Percentiles rank a stretch among this genome's conserved stretches.
Conservation (phyloP, 2,888 invertebrate genomes). For the Elgonia sp. region DNA sequence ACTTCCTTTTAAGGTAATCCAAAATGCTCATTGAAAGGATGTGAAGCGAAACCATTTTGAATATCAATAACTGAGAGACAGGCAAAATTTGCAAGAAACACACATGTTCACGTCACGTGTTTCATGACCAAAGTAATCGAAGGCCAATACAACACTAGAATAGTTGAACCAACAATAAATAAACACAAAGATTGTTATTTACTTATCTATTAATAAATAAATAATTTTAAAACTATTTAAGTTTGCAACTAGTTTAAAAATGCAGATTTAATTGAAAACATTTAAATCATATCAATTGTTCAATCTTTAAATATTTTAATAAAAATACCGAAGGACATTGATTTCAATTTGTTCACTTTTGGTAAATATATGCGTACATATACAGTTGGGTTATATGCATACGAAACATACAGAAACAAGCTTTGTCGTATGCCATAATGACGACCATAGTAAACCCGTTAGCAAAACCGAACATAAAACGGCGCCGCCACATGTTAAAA, state of each 20-base stretch:
- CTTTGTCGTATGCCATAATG: constrained; percentile 21
- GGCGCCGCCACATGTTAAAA: constrained; percentile 36
- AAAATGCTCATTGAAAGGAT: neutral
- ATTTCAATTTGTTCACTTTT: constrained; percentile 17
- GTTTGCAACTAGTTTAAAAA: too few species aligned
- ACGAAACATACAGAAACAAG: constrained; percentile 10
- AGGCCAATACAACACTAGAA: neutral
- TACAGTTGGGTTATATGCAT: constrained; percentile 15
- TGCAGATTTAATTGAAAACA: too few species aligned
- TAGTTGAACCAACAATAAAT: neutral
- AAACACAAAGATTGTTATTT: too few species aligned
- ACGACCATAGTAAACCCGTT: constrained; percentile 38
- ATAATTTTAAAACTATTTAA: too few species aligned
- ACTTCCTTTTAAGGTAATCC: neutral
- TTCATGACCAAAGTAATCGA: constrained; percentile 15
- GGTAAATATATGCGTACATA: neutral
- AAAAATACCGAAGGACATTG: constrained; percentile 9
- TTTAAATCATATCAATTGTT: too few species aligned
- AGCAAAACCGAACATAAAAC: constrained; percentile 28
- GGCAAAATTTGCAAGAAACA: constrained; percentile 23
- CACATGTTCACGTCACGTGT: constrained; percentile 20
- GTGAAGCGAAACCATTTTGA: constrained; percentile 14
- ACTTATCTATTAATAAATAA: too few species aligned
- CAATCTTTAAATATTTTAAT: too few species aligned
- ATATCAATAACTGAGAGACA: constrained; percentile 16